Evolutionary conservation across 2,797 vertebrate genomes (phyloP), one percentile per base, ranked within the genome.

Genomic region (Gallinago stenura): DNA sequence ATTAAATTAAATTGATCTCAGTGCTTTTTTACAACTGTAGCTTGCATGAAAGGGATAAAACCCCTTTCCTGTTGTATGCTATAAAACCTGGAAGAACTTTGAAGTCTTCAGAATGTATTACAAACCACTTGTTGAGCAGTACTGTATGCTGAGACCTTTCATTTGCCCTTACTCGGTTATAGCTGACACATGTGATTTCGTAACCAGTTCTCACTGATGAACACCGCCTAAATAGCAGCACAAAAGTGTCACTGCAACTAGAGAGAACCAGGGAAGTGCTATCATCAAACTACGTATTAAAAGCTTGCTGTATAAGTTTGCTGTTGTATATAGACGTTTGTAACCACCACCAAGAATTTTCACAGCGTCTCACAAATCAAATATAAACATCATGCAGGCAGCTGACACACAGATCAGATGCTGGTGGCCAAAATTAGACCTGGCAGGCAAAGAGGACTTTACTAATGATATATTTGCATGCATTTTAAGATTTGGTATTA

Each of bases 1-100:
- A 82, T 84, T 81, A 71, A 89, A 97, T 97, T 97, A 89, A 95
- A 95, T 94, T 54, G 75, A 70, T 96, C 87, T 94, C 54, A 77
- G 61, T 77, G 72, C 61, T 77, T 92, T 86, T 85, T 76, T 71
- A 73, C 83, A 95, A 68, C 16, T 82, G 57, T 64, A 90, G 65
- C 71, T 72, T 73, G 50, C 78, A 84, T 84, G 19, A 83, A 71
- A 69, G 70, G 61, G 37, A 75, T 95, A 77, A 57, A 79, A 51
- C 2, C 21, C 41, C 31, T 81, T 64, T 94, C 37, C 61, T 68
- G 4, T 26, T 61, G 30, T 21, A 33, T 31, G 33, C 53, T 79
- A 30, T 81, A 90, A 84, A 68, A 68, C 19, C 24, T 17, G 39
- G 22, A 66, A 93, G n/a, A 80, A 45, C 39, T 92, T 37, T 95